Evolutionary conservation across 2,113 vertebrate genomes (phyloP).

Genomic region (Castor canadensis): DNA sequence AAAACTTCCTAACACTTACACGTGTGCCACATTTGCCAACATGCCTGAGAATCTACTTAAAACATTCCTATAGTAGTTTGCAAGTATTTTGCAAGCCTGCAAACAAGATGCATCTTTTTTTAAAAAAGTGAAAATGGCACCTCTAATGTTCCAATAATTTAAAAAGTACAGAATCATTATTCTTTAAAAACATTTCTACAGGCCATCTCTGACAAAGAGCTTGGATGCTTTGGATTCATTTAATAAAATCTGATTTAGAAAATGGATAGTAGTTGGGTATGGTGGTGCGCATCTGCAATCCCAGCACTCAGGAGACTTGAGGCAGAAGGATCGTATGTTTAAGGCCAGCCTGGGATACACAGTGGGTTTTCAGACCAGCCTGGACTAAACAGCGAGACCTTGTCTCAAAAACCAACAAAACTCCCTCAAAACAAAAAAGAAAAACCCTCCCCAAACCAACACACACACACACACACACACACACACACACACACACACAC

Average conservation of each 20-base stretch:
- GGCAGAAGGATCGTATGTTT: not conserved
- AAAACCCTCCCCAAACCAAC: too few species aligned
- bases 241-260: conserved; percentile 29
- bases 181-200: conserved; percentile 28
- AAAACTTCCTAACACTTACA: conserved; percentile 78
- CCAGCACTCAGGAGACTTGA: not conserved
- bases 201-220: conserved; percentile 23
- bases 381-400: not conserved
- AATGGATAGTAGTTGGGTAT: not conserved
- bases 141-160: conserved; percentile 39
- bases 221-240: conserved; percentile 55
- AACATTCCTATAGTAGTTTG: conserved; percentile 68
- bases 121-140: conserved; percentile 8
- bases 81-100: conserved; percentile 71
- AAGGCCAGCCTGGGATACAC: not conserved
- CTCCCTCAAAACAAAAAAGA: not conserved
- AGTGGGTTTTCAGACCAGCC: not conserved
- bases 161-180: conserved; percentile 42
- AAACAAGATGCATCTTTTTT: conserved; percentile 61
- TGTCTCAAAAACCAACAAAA: not conserved
- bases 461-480: too few species aligned
- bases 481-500: too few species aligned
- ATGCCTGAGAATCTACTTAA: conserved; percentile 81
- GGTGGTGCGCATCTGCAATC: not conserved
- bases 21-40: conserved; percentile 80